phyloP scores from a whole-genome alignment of 2,888 invertebrate genomes.

The Polyploca ridens region DNA sequence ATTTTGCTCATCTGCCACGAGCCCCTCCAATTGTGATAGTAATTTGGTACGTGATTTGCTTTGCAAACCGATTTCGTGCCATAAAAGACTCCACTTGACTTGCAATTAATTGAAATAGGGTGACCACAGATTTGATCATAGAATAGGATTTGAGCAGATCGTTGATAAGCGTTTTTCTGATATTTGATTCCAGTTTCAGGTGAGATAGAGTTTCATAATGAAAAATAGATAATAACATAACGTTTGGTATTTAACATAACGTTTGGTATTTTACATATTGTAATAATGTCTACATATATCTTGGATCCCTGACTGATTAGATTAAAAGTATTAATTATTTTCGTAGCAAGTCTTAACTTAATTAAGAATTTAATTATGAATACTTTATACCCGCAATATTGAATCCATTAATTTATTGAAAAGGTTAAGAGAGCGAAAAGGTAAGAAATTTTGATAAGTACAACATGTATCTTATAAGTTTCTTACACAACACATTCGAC shows the following conservation, averaged over 20 bases:
- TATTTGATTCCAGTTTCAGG: no score
- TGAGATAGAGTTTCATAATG: no score
- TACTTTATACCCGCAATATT: background rate
- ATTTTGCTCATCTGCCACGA: conserved; percentile 33
- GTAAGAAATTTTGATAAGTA: background rate
- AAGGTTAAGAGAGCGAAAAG: no score
- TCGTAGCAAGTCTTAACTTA: background rate
- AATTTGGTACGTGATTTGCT: conserved; percentile 51
- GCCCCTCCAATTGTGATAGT: conserved; percentile 45
- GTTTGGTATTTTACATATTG: no score
- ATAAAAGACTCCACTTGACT: conserved; percentile 52
- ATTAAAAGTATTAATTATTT: background rate
- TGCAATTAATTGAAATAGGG: conserved; percentile 64
- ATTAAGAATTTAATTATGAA: background rate
- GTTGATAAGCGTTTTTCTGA: conserved; percentile 21
- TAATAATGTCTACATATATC: no score
- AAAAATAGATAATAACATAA: no score
- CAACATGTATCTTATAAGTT: conserved; percentile 18
- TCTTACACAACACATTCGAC: conserved; percentile 19
- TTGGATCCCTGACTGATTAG: background rate
- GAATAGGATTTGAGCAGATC: conserved; percentile 27
- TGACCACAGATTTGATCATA: conserved; percentile 57
- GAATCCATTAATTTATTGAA: background rate
- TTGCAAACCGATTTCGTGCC: conserved; percentile 53
- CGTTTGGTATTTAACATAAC: no score